Evolutionary conservation across 2,797 vertebrate species (phyloP).

Genomic region (Pseudochirops cupreus): DNA sequence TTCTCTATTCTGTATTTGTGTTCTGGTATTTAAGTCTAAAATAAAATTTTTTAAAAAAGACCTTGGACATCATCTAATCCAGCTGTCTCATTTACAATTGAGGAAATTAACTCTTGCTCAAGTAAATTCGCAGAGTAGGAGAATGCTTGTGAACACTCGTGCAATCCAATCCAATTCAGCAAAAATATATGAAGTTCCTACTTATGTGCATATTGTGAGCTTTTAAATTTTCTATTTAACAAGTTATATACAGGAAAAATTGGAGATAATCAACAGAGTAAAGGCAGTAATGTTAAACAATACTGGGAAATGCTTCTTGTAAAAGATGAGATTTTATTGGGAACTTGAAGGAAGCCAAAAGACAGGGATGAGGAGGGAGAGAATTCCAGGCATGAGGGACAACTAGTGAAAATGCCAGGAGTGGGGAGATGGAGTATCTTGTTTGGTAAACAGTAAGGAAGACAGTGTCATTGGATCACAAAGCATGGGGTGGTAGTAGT

Average conservation of each 20-base stretch:
- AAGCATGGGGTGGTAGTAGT: background rate
- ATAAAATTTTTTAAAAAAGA: no score
- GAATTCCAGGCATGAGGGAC: background rate
- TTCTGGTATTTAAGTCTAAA: no score
- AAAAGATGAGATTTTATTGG: background rate
- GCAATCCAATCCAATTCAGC: background rate
- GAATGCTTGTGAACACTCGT: background rate
- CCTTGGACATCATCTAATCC: background rate
- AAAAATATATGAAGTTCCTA: background rate
- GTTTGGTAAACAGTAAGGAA: background rate
- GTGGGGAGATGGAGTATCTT: background rate
- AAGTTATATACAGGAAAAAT: background rate
- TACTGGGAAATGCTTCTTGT: background rate
- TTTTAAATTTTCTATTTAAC: background rate
- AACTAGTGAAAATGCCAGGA: background rate
- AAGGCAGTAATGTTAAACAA: background rate
- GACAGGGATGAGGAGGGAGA: background rate
- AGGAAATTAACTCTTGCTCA: background rate
- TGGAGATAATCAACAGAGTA: background rate
- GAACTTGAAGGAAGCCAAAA: background rate
- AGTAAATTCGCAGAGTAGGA: background rate
- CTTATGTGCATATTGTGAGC: background rate
- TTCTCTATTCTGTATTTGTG: no score
- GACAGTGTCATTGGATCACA: background rate
- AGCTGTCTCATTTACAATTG: background rate